Base-by-base conservation (phyloP, 2,113 vertebrate genomes). In the Tamias sibiricus region DNA sequence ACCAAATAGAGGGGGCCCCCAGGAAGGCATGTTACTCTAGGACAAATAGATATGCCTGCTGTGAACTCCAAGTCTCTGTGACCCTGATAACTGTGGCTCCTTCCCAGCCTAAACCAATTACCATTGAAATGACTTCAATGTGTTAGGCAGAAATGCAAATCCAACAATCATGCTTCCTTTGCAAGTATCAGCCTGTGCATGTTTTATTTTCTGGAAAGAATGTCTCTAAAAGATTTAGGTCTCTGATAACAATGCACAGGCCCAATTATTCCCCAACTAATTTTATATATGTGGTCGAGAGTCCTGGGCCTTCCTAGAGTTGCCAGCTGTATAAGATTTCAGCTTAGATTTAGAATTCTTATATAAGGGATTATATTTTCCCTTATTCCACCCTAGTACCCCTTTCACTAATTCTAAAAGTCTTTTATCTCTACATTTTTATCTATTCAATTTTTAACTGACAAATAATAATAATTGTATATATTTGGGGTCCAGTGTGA, bases 201-300 rank as follows among this genome's bases (percentile, higher is more conserved):
- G 64, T 37, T 8, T 44, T 57, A 24, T 62, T 81, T 47, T 14
- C 68, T 81, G 75, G 40, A 62, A 94, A 95, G 81, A 87, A 87
- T 44, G 85, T 91, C 8, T 77, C 8, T 87, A 17, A 35, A 91
- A 96, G 86, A 98, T 82, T 68, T 69, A 68, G 40, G 32, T 83
- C n/a, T 91, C 79, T 83, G 92, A 97, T 86, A 94, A 77, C 32
- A 37, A 3, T 14, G 16, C 0, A 1, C 9, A 9, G 87, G 69
- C 17, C 26, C 26, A 49, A 0, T 91, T 37, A 42, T 82, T 62
- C 40, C 54, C 87, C 54, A 82, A 49, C 13, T 12, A 19, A 32
- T 28, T 59, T 52, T 74, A 24, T 40, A 11, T 44, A 14, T n/a
- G 0, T 7, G 16, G 32, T n/a, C 22, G 47, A 8, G 49, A 76